Base-by-base conservation (phyloP, 2,113 vertebrate species). In the Prunella fulvescens region DNA sequence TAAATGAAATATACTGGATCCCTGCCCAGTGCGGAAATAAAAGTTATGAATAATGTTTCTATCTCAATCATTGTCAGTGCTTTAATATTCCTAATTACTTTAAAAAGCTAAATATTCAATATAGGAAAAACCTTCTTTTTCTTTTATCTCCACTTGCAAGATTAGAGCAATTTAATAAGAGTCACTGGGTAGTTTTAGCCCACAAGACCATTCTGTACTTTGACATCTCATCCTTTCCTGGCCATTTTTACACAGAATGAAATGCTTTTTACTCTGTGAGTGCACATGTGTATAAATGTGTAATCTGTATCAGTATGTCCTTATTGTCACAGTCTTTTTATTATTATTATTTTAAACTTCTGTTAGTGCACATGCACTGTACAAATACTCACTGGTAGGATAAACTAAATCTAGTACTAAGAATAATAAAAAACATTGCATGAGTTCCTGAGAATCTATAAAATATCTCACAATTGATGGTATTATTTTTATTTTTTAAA, bases 11-110 rank as follows among this genome's bases (percentile, higher is more conserved):
- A 98, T 97, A 96, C 98, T 99, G 99, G 99, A 98, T 97, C 97
- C 81, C 84, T 98, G 99, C 99, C 99, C 98, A 97, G 98, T 97
- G 98, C 98, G 98, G 98, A 99, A 99, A 99, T 98, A 98, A 98
- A 98, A 98, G 98, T 99, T 99, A 99, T 99, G 99, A 99, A 99
- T 99, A 99, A 99, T 99, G 98, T 98, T 98, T 99, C 98, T 97
- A 98, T 98, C 98, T 99, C 98, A 98, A 98, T 99, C 98, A 98
- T 98, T 98, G 98, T 98, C 98, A 99, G 97, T 86, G 97, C 97
- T 99, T 99, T 99, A 99, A 99, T 99, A 98, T 98, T 98, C 98
- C 97, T 98, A 98, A 99, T 99, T 98, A 99, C 98, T 98, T 98
- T 96, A 96, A 98, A 98, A 98, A 98, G 97, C 97, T 97, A 96